These are phyloP conservation scores for Euspilapteryx auroguttella DNA, from an alignment of 2,888 invertebrate genomes.

Conservation along the genomic window DNA sequence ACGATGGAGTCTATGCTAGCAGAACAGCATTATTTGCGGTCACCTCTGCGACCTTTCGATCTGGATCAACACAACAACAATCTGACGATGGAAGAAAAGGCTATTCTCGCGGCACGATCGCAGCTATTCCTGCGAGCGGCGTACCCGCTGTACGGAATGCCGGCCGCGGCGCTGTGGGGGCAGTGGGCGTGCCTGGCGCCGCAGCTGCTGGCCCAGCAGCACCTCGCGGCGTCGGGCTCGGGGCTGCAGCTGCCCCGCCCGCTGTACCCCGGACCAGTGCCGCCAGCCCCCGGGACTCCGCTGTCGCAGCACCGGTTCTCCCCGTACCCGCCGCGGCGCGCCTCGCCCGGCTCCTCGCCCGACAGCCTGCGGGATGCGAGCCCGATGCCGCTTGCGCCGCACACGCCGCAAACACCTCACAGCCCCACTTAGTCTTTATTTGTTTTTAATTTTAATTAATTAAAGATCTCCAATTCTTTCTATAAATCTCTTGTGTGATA, in stretches of 20 bases:
- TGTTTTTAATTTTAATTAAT: neutral
- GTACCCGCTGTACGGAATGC: constrained; percentile 60
- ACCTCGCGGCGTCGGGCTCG: constrained; percentile 56
- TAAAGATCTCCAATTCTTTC: constrained; percentile 3
- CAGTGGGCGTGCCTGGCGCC: constrained; percentile 73
- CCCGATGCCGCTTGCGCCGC: constrained; percentile 32
- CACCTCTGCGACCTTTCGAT: constrained; percentile 74
- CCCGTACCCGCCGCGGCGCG: constrained; percentile 55
- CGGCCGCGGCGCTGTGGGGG: constrained; percentile 66
- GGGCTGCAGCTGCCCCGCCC: constrained; percentile 53
- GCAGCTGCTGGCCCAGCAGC: constrained; percentile 68
- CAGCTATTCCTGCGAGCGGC: constrained; percentile 73
- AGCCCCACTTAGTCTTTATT: constrained; percentile 42
- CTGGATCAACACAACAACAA: constrained; percentile 73
- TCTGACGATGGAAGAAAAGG: constrained; percentile 75
- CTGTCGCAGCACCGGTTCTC: constrained; percentile 65
- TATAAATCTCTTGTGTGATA: neutral
- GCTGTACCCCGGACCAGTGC: constrained; percentile 37
- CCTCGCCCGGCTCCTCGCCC: constrained; percentile 61
- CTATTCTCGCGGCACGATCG: constrained; percentile 74
- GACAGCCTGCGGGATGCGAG: constrained; percentile 62
- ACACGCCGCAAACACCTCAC: constrained; percentile 39
- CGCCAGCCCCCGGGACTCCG: constrained; percentile 18
- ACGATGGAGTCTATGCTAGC: constrained; percentile 89
- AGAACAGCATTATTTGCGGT: constrained; percentile 80